A percentile compares a stretch with the other conserved stretches of the same genome.
Conservation (phyloP, 2,888 invertebrate genomes). For the Nemotelus pantherinus region DNA sequence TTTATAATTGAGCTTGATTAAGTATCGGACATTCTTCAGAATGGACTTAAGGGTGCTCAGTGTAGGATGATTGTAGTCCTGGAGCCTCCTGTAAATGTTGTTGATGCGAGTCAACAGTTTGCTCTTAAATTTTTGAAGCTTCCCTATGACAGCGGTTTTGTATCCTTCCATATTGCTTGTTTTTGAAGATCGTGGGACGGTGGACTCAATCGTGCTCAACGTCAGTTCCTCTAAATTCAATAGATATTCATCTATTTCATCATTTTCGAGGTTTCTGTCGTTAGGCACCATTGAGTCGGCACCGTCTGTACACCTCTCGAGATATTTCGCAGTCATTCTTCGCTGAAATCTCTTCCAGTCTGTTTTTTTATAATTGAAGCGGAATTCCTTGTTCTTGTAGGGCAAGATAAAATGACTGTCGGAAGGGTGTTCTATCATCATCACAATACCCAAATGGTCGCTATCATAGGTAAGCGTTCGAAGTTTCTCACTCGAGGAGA, state of each 20-base stretch:
- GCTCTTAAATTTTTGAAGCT: conserved; percentile 22
- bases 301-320: background rate
- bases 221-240: conserved; percentile 5
- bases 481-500: background rate
- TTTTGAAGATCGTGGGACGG: conserved; percentile 1
- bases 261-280: conserved; percentile 6
- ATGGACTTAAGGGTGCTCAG: background rate
- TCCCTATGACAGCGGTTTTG: background rate
- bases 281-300: conserved; percentile 4
- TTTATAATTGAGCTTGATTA: background rate
- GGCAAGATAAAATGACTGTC: background rate
- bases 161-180: conserved; percentile 20
- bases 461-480: too few species aligned
- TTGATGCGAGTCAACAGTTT: background rate
- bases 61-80: conserved; percentile 20
- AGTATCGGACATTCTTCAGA: conserved; percentile 6
- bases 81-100: conserved; percentile 26
- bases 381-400: too few species aligned
- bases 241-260: conserved; percentile 22
- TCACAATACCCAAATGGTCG: background rate
- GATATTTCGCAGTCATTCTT: background rate
- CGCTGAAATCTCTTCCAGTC: conserved; percentile 16
- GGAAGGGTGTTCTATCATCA: background rate
- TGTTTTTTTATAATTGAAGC: background rate
- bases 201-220: background rate